These are phyloP conservation scores for Eristalinus sepulchralis DNA, from an alignment of 2,888 invertebrate genomes.

Conservation along the genomic window DNA sequence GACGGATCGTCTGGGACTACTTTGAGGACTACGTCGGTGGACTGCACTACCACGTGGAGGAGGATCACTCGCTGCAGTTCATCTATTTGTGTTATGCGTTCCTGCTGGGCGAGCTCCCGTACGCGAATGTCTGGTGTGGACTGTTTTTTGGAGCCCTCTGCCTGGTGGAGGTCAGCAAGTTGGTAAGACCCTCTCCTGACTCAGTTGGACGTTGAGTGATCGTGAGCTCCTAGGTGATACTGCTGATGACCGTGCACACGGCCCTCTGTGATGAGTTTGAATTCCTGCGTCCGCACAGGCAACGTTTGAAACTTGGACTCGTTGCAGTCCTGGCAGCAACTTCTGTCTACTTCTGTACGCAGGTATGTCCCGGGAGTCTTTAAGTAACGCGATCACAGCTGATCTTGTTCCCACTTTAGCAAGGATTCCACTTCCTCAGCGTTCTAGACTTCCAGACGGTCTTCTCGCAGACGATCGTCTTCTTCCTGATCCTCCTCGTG, in stretches of 20 bases:
- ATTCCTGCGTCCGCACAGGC: constrained; percentile 74
- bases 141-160: constrained; percentile 90
- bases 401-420: constrained; percentile 67
- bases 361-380: constrained; percentile 72
- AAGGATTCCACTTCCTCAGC: constrained; percentile 77
- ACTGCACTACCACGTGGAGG: constrained; percentile 75
- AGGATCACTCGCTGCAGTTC: constrained; percentile 77
- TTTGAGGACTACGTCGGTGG: constrained; percentile 78
- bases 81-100: constrained; percentile 77
- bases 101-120: constrained; percentile 76
- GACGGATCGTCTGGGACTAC: constrained; percentile 78
- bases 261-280: constrained; percentile 79
- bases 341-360: constrained; percentile 78
- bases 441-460: constrained; percentile 75
- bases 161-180: constrained; percentile 87
- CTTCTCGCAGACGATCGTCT: constrained; percentile 81
- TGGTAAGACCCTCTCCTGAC: constrained; percentile 83
- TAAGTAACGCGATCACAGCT: fast-evolving
- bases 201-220: neutral
- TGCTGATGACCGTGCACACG: constrained; percentile 77
- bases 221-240: constrained; percentile 74
- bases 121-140: constrained; percentile 84
- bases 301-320: constrained; percentile 73
- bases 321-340: constrained; percentile 71
- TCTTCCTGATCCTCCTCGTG: constrained; percentile 89